Conservation (phyloP, 2,888 invertebrate species). For the Limulus polyphemus region DNA sequence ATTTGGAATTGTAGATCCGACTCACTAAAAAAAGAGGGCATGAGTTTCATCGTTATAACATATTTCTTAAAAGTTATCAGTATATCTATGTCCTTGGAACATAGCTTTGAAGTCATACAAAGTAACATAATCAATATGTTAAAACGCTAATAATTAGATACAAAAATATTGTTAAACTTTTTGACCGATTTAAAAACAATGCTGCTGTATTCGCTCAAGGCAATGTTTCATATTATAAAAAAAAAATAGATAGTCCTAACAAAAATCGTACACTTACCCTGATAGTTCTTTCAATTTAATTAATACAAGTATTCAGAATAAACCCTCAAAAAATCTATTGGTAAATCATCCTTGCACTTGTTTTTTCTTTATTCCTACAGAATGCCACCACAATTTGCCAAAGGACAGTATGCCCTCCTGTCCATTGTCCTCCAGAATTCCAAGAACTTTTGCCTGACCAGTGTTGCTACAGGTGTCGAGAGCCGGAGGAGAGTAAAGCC, state of each 20-base stretch:
- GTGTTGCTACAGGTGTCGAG: slow-evolving; percentile 37
- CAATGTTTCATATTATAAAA: too few relatives aligned
- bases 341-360: neutral
- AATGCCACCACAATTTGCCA: slow-evolving; percentile 68
- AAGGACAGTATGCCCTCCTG: slow-evolving; percentile 72
- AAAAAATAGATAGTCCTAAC: neutral
- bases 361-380: slow-evolving; percentile 23
- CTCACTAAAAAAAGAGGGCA: too few relatives aligned
- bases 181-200: too few relatives aligned
- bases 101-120: too few relatives aligned
- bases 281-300: neutral
- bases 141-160: too few relatives aligned
- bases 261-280: neutral
- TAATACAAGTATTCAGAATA: neutral
- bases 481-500: slow-evolving; percentile 20
- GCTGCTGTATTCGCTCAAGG: too few relatives aligned
- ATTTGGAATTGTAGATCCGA: too few relatives aligned
- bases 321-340: neutral
- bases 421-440: slow-evolving; percentile 64
- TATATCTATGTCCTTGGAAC: too few relatives aligned
- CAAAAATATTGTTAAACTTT: too few relatives aligned
- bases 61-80: too few relatives aligned
- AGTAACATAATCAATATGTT: too few relatives aligned
- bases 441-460: slow-evolving; percentile 35
- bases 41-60: too few relatives aligned